phyloP scores from a whole-genome alignment of 2,113 vertebrate species.

The Nycticorax nycticorax region DNA sequence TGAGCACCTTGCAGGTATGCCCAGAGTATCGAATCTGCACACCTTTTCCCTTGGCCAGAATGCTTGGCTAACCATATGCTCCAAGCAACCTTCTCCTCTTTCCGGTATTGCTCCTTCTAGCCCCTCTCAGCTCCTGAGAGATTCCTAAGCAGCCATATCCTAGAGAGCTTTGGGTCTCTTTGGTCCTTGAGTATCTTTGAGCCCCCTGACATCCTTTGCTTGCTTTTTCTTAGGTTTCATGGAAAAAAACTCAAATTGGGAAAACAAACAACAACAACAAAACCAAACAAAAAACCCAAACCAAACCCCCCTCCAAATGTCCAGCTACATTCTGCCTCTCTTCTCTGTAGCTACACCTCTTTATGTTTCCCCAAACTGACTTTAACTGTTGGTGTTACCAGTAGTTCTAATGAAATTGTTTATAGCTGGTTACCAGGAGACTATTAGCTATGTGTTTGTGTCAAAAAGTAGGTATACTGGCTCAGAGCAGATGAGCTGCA shows the following conservation, averaged over 20 bases:
- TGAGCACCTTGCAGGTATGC: background rate
- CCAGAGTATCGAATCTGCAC: background rate
- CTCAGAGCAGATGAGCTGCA: background rate
- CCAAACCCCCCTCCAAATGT: background rate
- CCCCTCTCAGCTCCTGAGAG: background rate
- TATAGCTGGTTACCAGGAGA: background rate
- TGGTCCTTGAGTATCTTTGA: background rate
- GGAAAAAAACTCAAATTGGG: background rate
- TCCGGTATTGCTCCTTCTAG: background rate
- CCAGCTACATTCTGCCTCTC: background rate
- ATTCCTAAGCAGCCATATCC: background rate
- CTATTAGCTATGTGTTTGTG: background rate
- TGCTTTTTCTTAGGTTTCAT: background rate
- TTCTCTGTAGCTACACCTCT: background rate
- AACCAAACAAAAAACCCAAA: background rate
- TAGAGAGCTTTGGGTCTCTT: background rate
- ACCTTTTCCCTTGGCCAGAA: background rate
- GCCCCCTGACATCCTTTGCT: background rate
- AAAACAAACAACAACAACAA: no score
- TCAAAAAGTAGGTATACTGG: background rate
- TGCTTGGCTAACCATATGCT: background rate
- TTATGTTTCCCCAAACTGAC: background rate
- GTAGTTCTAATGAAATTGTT: background rate
- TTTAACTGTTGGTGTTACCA: background rate
- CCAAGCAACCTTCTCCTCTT: background rate